Evolutionary conservation across 1,140 invertebrate genomes (phyloP), one percentile per base, ranked within the genome.

Genomic region (Anthonomus grandis): DNA sequence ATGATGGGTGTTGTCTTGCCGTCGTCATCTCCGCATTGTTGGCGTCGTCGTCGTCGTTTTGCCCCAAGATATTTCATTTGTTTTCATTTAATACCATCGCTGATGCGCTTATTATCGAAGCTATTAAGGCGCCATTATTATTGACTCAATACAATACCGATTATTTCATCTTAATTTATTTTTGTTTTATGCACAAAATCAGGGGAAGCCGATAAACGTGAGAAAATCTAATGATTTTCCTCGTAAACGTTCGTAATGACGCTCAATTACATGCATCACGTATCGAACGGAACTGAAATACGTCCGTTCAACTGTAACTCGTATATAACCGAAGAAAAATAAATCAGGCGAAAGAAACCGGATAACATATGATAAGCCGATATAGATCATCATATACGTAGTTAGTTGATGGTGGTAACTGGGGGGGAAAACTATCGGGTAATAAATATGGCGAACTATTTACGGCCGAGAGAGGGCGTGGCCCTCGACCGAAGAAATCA

Each of bases 401-500:
- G n/a, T n/a, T n/a, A n/a, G n/a, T n/a, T n/a, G n/a, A n/a, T n/a
- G n/a, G n/a, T n/a, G n/a, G n/a, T n/a, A n/a, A n/a, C n/a, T n/a
- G n/a, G n/a, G n/a, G n/a, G 31, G 39, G 51, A 59, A 65, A 65
- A 65, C 60, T 65, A 55, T 60, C 64, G 44, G 56, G 65, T 54
- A 62, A 69, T 69, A 69, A 70, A 69, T 69, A 68, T 57, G 49
- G 49, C 34, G 59, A 62, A 63, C 65, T 70, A 44, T 44, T 44
- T 44, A 44, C 64, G 65, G 64, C 59, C 62, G 57, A 63, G 67
- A 68, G 61, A 60, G 59, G 62, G 65, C 57, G 63, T 34, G 62
- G 60, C 46, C 19, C 15, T 23, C 3, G 44, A 27, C 22, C 22
- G 12, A 13, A 47, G 55, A 64, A 70, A 59, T 68, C 69, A 63